These are phyloP conservation scores for Grammomys surdaster DNA, from an alignment of 2,113 vertebrate species.

Conservation along the genomic window DNA sequence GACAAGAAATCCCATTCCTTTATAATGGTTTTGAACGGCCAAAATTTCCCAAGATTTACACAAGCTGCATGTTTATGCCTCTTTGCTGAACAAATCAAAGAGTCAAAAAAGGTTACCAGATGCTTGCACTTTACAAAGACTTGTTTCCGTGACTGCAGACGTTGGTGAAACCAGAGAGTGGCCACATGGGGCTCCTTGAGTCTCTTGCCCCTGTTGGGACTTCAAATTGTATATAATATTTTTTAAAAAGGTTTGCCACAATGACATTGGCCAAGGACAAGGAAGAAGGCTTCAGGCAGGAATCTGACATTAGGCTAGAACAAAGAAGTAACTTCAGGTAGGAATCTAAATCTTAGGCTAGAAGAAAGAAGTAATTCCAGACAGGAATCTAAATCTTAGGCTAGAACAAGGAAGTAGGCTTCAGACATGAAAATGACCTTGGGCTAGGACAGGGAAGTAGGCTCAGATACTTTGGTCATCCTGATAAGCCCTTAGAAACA, in stretches of 20 bases:
- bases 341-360: too few relatives aligned
- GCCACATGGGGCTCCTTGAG: not conserved
- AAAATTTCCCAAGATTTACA: conserved; percentile 1
- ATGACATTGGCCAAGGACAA: not conserved
- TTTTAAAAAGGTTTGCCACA: not conserved
- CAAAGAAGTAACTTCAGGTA: too few relatives aligned
- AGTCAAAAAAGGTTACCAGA: not conserved
- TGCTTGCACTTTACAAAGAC: not conserved
- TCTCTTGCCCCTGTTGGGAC: not conserved
- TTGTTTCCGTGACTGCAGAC: not conserved
- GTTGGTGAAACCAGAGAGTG: not conserved
- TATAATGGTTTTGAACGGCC: not conserved
- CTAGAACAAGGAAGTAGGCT: too few relatives aligned
- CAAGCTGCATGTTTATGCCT: not conserved
- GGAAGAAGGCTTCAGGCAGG: too few relatives aligned
- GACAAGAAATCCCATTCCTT: not conserved
- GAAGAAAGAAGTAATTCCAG: too few relatives aligned
- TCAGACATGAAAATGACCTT: too few relatives aligned
- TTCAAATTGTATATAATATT: conserved; percentile 19
- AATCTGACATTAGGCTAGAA: too few relatives aligned
- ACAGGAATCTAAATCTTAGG: too few relatives aligned
- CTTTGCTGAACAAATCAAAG: not conserved
- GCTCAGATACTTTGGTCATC: too few relatives aligned
- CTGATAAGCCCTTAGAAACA: too few relatives aligned
- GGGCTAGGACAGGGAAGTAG: too few relatives aligned